phyloP scores from a whole-genome alignment of 1,140 invertebrate species.

The Aleiodes sp. region DNA sequence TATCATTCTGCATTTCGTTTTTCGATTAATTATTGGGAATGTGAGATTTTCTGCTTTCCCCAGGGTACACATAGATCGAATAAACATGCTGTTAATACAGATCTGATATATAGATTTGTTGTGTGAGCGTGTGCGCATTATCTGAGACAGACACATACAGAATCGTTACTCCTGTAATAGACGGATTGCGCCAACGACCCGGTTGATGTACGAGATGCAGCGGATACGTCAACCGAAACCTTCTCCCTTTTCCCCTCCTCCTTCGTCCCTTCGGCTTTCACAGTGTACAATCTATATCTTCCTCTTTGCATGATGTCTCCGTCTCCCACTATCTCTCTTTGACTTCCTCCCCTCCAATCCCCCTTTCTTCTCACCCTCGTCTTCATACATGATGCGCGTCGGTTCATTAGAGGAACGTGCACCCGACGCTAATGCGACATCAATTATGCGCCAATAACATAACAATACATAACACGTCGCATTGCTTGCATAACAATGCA shows the following conservation, averaged over 20 bases:
- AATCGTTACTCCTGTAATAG: slow-evolving; percentile 35
- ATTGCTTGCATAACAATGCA: slow-evolving; percentile 59
- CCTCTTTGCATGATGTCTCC: background rate
- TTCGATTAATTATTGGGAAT: too few species aligned
- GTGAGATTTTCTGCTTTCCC: too few species aligned
- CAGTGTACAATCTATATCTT: background rate
- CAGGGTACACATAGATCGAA: too few species aligned
- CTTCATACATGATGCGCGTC: slow-evolving; percentile 18
- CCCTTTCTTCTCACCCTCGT: slow-evolving; percentile 37
- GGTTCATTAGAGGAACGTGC: slow-evolving; percentile 55
- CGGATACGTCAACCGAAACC: slow-evolving; percentile 24
- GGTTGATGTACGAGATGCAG: slow-evolving; percentile 31
- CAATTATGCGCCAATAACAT: slow-evolving; percentile 61
- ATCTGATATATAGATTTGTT: background rate
- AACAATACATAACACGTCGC: slow-evolving; percentile 60
- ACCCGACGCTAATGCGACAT: slow-evolving; percentile 56
- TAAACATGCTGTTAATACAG: too few species aligned
- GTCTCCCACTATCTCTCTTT: background rate
- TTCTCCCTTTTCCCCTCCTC: background rate
- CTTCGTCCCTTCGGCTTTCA: background rate
- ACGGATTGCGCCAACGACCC: slow-evolving; percentile 27
- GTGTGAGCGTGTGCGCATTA: background rate
- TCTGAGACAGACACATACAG: slow-evolving; percentile 21
- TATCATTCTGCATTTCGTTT: too few species aligned
- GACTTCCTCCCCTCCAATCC: background rate